Evolutionary conservation across 2,797 vertebrate species (phyloP), one percentile per base, ranked within the genome.

Genomic region (Cryptoprocta ferox): DNA sequence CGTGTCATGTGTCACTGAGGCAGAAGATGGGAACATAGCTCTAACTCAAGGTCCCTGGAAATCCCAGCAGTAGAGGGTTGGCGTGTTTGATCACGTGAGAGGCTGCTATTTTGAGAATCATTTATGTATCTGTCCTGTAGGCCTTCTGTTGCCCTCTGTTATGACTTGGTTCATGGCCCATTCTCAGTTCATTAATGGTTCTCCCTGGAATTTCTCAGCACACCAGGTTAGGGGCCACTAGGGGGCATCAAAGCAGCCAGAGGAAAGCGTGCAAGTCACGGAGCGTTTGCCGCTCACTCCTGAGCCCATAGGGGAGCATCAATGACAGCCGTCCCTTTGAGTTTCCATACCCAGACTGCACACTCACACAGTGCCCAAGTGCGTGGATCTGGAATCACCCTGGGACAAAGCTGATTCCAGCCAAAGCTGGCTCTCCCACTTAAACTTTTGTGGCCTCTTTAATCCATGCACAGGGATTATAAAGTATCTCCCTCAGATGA

Each of bases 231-330:
- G 50, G 0, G 32, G 71, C 89, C 95, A 86, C 84, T 35, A 92
- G 68, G 73, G 78, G 94, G 90, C 89, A 71, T 76, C 86, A 95
- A 85, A 88, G 65, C 35, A n/a, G 80, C 75, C 30, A 6, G 87
- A 65, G 63, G 14, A 21, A 10, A 6, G 13, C 0, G 1, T 16
- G 48, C 6, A 8, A 6, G 19, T 89, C 32, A 0, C 70, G 2
- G 3, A 42, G 88, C 65, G 59, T 3, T 2, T n/a, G 37, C 8
- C 15, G 59, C 32, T 50, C 24, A 15, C 19, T 61, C n/a, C n/a
- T 3, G 26, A 53, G 28, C 48, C 1, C 1, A 0, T 39, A 48
- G 65, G 32, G 9, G 15, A 53, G 7, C 6, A 12, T 50, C 15
- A 50, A 1, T 19, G 37, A 35, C 42, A 26, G 10, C 13, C 26